Percentiles rank a stretch among this genome's conserved stretches.
Evolutionary conservation across 2,797 vertebrate species (phyloP).

Genomic region (Oreortyx pictus): DNA sequence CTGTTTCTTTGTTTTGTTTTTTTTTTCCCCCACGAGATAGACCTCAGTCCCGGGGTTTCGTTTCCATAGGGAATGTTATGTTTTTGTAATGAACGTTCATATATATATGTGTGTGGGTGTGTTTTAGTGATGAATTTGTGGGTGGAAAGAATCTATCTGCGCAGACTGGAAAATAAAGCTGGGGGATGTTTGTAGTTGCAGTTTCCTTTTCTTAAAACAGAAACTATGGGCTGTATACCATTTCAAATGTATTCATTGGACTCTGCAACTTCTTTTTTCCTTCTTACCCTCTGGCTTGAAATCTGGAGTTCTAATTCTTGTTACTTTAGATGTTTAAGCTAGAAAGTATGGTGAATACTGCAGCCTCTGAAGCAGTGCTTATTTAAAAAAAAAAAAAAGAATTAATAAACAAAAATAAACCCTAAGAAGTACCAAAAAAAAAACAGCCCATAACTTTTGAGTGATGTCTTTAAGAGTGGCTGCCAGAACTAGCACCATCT

Average conservation of each 20-base stretch:
- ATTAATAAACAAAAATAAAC: background rate
- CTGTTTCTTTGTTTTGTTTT: background rate
- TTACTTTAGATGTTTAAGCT: background rate
- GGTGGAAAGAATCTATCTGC: background rate
- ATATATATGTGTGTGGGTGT: rapidly evolving
- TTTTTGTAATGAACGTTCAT: background rate
- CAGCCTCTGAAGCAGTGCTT: background rate
- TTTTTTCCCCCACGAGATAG: too few relatives aligned
- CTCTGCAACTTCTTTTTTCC: background rate
- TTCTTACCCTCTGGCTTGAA: background rate
- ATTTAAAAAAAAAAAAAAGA: background rate
- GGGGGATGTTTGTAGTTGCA: background rate
- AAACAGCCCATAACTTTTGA: background rate
- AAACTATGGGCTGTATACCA: rapidly evolving
- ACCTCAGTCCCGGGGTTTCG: rapidly evolving
- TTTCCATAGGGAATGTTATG: background rate
- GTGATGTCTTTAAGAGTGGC: background rate
- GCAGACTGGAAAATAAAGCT: background rate
- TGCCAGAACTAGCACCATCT: background rate
- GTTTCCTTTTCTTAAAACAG: background rate
- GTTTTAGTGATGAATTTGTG: background rate
- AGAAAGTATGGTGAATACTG: background rate
- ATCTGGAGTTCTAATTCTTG: background rate
- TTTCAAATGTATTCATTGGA: background rate
- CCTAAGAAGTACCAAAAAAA: background rate